A percentile compares a stretch with the other conserved stretches of the same genome.
These are phyloP conservation scores for Drosophila limbata DNA, from an alignment of 2,888 invertebrate genomes.

Conservation along the genomic window DNA sequence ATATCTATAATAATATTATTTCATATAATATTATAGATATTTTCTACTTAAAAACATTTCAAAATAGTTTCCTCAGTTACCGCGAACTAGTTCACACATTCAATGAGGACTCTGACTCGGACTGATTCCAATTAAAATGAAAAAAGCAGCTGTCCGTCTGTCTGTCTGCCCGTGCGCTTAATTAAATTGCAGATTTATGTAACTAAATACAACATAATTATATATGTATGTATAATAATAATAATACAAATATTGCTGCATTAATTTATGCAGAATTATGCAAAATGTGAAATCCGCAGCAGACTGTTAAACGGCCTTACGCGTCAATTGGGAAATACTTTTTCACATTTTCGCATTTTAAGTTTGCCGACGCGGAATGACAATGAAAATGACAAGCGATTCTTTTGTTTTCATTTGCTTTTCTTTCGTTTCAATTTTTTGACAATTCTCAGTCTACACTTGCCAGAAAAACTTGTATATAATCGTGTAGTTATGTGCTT, in stretches of 20 bases:
- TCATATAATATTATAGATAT: too few species aligned
- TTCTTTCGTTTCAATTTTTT: conserved; percentile 30
- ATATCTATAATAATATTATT: too few species aligned
- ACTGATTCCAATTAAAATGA: conserved; percentile 17
- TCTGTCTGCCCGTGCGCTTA: conserved; percentile 26
- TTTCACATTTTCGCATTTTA: conserved; percentile 32
- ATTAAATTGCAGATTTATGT: conserved; percentile 52
- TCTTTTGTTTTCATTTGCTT: conserved; percentile 30
- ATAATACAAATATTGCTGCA: conserved; percentile 28
- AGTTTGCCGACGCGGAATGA: conserved; percentile 52
- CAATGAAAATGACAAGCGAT: conserved; percentile 61
- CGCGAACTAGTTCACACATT: background rate
- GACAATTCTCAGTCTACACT: conserved; percentile 33
- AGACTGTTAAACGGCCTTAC: conserved; percentile 76
- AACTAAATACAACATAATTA: conserved; percentile 21
- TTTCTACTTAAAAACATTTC: too few species aligned
- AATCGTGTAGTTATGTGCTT: conserved; percentile 9
- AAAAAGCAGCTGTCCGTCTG: conserved; percentile 39
- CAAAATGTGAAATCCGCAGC: conserved; percentile 56
- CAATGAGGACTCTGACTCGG: background rate
- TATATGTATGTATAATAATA: conserved; percentile 8
- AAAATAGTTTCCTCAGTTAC: too few species aligned
- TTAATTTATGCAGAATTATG: conserved; percentile 56
- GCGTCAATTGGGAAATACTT: conserved; percentile 69
- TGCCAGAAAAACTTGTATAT: conserved; percentile 24